Percentiles rank a stretch among this genome's conserved stretches.
phyloP scores from a whole-genome alignment of 2,113 vertebrate species.

The Xenus cinereus region DNA sequence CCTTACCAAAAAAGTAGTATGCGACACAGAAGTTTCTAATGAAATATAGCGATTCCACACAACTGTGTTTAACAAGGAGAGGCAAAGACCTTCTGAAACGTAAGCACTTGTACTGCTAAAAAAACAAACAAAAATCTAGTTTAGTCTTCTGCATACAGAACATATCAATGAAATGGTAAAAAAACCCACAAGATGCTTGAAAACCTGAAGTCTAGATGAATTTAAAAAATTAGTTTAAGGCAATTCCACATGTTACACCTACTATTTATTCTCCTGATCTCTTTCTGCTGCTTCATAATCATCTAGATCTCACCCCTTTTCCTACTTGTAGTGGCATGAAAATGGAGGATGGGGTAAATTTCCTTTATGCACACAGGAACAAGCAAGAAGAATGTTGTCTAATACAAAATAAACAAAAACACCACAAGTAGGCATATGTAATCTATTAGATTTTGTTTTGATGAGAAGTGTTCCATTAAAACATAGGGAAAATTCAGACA shows the following conservation, averaged over 20 bases:
- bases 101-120: constrained; percentile 93
- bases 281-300: not conserved
- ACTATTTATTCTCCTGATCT: not conserved
- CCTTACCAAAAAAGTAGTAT: constrained; percentile 93
- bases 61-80: constrained; percentile 85
- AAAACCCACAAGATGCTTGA: not conserved
- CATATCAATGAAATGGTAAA: not conserved
- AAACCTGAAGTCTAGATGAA: not conserved
- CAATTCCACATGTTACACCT: not conserved
- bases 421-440: not conserved
- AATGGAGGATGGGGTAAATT: not conserved
- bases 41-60: constrained; percentile 85
- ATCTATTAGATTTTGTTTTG: not conserved
- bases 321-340: not conserved
- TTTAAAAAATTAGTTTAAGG: not conserved
- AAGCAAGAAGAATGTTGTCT: not conserved
- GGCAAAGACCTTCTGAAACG: constrained; percentile 86
- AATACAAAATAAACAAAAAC: not conserved
- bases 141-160: not conserved
- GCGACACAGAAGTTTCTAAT: constrained; percentile 84
- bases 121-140: not conserved
- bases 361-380: not conserved
- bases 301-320: not conserved
- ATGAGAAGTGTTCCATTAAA: not conserved
- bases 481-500: not conserved